These are phyloP conservation scores for Micromesistius poutassou DNA, from an alignment of 2,797 vertebrate species.

Conservation along the genomic window DNA sequence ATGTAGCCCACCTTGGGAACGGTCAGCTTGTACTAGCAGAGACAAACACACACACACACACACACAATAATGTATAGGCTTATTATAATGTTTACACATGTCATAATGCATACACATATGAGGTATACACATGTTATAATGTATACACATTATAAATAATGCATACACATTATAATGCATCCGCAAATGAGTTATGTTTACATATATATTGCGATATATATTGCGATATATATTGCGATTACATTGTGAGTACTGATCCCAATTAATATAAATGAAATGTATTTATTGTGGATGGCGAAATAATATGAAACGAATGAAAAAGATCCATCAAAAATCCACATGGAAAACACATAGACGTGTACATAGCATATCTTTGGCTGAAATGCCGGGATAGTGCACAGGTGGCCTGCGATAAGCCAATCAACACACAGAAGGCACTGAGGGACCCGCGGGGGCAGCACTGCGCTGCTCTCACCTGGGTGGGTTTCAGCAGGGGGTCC, in stretches of 20 bases:
- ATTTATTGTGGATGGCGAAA: no score
- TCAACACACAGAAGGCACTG: neutral
- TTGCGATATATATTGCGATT: no score
- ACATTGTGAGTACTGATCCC: neutral
- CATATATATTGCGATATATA: no score
- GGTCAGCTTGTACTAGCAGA: constrained; percentile 88
- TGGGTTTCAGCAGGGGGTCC: constrained; percentile 91
- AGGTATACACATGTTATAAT: no score
- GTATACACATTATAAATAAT: no score
- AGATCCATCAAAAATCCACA: neutral
- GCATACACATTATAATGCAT: neutral
- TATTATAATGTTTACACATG: no score
- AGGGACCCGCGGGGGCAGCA: neutral
- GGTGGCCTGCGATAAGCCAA: neutral
- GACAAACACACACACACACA: constrained; percentile 38
- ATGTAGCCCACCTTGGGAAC: constrained; percentile 98
- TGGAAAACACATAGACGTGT: no score
- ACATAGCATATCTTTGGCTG: no score
- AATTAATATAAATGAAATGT: neutral
- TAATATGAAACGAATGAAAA: no score
- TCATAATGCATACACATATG: no score
- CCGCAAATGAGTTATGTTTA: no score
- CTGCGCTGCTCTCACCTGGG: constrained; percentile 75
- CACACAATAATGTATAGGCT: neutral
- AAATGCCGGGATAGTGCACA: neutral